Conservation (phyloP, 2,113 vertebrate genomes). For the Ailuropoda melanoleuca region DNA sequence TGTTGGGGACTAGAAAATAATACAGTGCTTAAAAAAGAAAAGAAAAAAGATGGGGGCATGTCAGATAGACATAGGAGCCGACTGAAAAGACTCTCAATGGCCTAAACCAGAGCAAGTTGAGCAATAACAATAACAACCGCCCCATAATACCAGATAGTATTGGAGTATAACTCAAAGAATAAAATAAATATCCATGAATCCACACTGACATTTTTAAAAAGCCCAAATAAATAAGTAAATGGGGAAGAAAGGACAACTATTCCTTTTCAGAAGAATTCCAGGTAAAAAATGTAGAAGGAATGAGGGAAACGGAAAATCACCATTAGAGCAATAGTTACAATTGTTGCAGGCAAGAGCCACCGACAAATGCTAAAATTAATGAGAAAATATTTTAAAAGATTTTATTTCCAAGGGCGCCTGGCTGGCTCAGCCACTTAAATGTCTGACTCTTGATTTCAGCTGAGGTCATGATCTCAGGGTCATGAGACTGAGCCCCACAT, state of each 20-base stretch:
- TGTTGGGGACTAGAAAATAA: neutral
- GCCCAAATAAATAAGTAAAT: neutral
- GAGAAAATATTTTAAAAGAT: neutral
- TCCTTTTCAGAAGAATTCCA: constrained; percentile 7
- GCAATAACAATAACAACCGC: neutral
- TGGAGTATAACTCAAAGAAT: neutral
- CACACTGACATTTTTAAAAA: neutral
- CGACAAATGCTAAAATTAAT: neutral
- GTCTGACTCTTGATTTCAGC: neutral
- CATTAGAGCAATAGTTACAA: neutral
- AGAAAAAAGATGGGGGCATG: neutral
- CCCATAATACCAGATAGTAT: neutral
- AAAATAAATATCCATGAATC: neutral
- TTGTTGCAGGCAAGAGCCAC: neutral
- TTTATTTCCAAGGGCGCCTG: neutral
- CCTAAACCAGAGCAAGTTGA: constrained; percentile 6
- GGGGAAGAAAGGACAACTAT: neutral
- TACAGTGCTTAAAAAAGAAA: neutral
- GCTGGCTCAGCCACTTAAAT: neutral
- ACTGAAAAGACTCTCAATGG: neutral
- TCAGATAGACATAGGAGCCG: neutral
- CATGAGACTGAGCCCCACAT: neutral
- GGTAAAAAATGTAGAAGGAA: neutral
- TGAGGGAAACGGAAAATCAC: neutral
- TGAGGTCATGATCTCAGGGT: neutral